These are phyloP conservation scores for western clawed frog (Xenopus tropicalis) DNA, from an alignment of 2,113 vertebrate genomes.

Conservation along the genomic window DNA sequence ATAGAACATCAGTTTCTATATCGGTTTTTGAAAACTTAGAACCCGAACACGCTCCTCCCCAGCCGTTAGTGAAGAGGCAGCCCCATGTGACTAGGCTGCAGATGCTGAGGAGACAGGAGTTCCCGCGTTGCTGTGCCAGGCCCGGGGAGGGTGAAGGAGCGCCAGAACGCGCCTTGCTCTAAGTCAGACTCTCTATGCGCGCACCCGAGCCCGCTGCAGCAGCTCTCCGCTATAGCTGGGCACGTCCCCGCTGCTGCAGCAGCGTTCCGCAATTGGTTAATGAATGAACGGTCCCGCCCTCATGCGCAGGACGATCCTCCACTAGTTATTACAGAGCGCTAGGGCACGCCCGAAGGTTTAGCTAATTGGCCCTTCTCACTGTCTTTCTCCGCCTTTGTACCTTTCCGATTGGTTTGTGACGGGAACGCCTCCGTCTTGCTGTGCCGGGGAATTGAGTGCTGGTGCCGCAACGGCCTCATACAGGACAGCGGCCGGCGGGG, in stretches of 20 bases:
- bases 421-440: conserved; percentile 27
- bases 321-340: not conserved
- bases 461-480: conserved; percentile 40
- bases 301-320: conserved; percentile 30
- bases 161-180: not conserved
- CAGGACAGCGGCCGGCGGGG: conserved; percentile 38
- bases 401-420: not conserved
- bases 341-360: not conserved
- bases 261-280: conserved; percentile 3
- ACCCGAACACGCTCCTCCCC: too few relatives aligned
- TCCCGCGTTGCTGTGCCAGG: conserved; percentile 4
- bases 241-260: conserved; percentile 25
- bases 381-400: conserved; percentile 3
- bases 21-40: too few relatives aligned
- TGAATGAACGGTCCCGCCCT: conserved; percentile 1
- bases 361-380: not conserved
- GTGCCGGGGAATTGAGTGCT: conserved; percentile 52
- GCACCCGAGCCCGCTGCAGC: conserved; percentile 7
- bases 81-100: conserved; percentile 19
- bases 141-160: not conserved
- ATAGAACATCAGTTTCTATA: too few relatives aligned
- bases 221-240: not conserved
- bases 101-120: not conserved
- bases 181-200: not conserved
- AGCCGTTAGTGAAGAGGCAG: not conserved